These are phyloP conservation scores for Platyura marginata DNA, from an alignment of 1,140 invertebrate genomes.

Conservation along the genomic window DNA sequence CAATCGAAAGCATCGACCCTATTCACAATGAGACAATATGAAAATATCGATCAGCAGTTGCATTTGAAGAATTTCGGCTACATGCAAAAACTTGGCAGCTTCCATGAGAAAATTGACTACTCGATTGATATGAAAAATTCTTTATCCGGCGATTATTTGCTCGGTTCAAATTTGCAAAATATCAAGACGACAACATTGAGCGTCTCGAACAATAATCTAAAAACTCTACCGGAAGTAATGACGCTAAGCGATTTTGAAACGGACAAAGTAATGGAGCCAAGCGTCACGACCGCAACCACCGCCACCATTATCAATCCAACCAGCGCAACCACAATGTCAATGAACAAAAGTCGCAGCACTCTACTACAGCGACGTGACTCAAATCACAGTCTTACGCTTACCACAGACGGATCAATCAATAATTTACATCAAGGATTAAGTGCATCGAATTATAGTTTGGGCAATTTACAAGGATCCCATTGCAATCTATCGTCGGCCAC, in stretches of 20 bases:
- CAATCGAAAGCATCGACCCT: too few species aligned
- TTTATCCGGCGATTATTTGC: constrained; percentile 4
- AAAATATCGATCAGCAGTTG: too few species aligned
- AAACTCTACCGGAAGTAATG: constrained; percentile 43
- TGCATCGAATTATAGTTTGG: constrained; percentile 28
- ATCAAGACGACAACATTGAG: constrained; percentile 26
- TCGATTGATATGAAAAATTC: constrained; percentile 4
- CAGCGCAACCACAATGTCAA: background rate
- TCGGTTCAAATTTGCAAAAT: constrained; percentile 27
- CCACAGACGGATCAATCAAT: constrained; percentile 27
- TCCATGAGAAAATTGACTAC: background rate
- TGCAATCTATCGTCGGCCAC: constrained; percentile 5
- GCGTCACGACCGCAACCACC: constrained; percentile 8
- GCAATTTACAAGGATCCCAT: constrained; percentile 8
- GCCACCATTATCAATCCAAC: too few species aligned
- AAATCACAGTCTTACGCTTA: constrained; percentile 65
- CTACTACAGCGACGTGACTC: constrained; percentile 67
- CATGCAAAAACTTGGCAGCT: too few species aligned
- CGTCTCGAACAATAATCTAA: constrained; percentile 37
- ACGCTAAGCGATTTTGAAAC: constrained; percentile 39
- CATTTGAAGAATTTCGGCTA: too few species aligned
- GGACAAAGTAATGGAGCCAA: constrained; percentile 9
- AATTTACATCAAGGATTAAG: constrained; percentile 18
- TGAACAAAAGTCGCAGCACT: constrained; percentile 32
- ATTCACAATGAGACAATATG: too few species aligned